phyloP scores from a whole-genome alignment of 1,140 invertebrate genomes.

The Schmidtea mediterranea region DNA sequence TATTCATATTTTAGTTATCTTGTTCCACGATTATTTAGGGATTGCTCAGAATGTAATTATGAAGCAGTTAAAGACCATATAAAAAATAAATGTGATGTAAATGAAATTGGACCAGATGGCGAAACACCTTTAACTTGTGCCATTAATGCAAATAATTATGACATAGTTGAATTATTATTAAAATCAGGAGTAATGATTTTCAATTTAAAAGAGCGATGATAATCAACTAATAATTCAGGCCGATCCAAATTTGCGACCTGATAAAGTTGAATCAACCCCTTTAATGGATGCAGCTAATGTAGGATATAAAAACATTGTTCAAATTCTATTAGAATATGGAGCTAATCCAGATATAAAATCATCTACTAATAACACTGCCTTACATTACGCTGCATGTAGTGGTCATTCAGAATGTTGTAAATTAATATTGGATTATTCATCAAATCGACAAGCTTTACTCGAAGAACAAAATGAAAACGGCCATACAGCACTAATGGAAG shows the following conservation, averaged over 20 bases:
- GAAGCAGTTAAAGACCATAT: too few species aligned
- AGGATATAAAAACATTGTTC: slow-evolving; percentile 73
- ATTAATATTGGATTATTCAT: slow-evolving; percentile 56
- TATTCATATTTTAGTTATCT: too few species aligned
- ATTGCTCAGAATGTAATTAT: too few species aligned
- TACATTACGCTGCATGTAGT: slow-evolving; percentile 90
- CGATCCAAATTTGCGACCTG: slow-evolving; percentile 76
- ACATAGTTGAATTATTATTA: slow-evolving; percentile 1
- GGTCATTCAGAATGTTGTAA: slow-evolving; percentile 68
- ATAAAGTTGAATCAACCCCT: slow-evolving; percentile 77
- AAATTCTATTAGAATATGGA: slow-evolving; percentile 57
- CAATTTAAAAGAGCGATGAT: too few species aligned
- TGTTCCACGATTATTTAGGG: too few species aligned
- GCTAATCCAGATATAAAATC: slow-evolving; percentile 51
- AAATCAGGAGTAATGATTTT: neutral
- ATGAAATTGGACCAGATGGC: neutral
- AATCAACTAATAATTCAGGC: slow-evolving; percentile 66
- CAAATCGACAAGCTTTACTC: slow-evolving; percentile 38
- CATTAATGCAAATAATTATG: neutral
- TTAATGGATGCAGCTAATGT: slow-evolving; percentile 83
- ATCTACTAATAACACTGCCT: slow-evolving; percentile 54
- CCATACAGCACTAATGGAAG: slow-evolving; percentile 93
- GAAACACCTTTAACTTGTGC: neutral
- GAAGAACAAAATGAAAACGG: slow-evolving; percentile 97
- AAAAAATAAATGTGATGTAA: neutral